phyloP scores from a whole-genome alignment of 2,888 invertebrate genomes.

The Drosophila nr. medialis region DNA sequence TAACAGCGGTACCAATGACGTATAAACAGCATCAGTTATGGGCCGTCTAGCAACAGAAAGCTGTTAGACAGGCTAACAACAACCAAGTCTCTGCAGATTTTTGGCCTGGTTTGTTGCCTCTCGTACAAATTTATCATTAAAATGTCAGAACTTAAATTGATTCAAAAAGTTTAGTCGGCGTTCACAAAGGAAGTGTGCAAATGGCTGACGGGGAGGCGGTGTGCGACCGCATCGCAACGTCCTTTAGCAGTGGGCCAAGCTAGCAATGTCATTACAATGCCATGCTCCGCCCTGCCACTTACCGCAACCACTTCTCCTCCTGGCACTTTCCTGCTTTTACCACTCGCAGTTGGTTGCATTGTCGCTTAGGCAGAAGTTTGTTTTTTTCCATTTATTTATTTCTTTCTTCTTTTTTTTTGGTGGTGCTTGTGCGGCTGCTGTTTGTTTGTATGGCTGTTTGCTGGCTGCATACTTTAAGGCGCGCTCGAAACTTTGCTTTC shows the following conservation, averaged over 20 bases:
- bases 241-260: constrained; percentile 18
- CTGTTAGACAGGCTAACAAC: constrained; percentile 33
- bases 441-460: constrained; percentile 39
- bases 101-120: constrained; percentile 63
- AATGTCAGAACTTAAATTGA: constrained; percentile 80
- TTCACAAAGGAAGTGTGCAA: constrained; percentile 2
- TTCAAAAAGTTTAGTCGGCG: constrained; percentile 71
- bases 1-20: constrained; percentile 3
- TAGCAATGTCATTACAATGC: constrained; percentile 47
- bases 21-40: constrained; percentile 19
- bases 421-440: constrained; percentile 29
- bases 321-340: constrained; percentile 4
- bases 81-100: constrained; percentile 40
- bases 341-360: constrained; percentile 42
- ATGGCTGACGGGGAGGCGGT: not conserved
- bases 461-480: constrained; percentile 75
- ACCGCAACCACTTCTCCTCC: constrained; percentile 9
- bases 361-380: constrained; percentile 59
- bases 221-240: constrained; percentile 17
- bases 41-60: constrained; percentile 20
- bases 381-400: constrained; percentile 1
- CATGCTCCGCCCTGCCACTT: constrained; percentile 18
- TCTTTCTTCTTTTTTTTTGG: constrained; percentile 22
- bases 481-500: constrained; percentile 68
- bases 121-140: constrained; percentile 79